Conservation (phyloP, 2,888 invertebrate genomes). For the Dendrolimus pini region DNA sequence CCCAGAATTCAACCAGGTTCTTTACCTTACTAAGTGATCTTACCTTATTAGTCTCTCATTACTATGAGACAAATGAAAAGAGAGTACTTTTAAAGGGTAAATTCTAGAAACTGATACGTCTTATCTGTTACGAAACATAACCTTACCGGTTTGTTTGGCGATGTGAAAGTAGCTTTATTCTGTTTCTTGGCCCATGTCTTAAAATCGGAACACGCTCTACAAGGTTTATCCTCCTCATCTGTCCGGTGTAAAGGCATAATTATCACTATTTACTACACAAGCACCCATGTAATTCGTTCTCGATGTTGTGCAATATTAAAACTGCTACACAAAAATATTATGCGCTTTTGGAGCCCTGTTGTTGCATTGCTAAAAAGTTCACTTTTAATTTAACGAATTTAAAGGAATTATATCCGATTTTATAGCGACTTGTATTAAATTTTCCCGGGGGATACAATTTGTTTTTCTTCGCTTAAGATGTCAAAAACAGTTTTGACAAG, state of each 20-base stretch:
- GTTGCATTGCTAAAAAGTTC: not conserved
- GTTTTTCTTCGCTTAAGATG: no score
- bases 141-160: slow-evolving; percentile 42
- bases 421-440: no score
- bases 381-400: no score
- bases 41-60: no score
- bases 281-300: slow-evolving; percentile 23
- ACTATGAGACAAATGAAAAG: no score
- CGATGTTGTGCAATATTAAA: slow-evolving; percentile 34
- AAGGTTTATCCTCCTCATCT: slow-evolving; percentile 74
- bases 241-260: slow-evolving; percentile 48
- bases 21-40: no score
- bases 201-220: slow-evolving; percentile 84
- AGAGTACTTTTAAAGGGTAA: slow-evolving; percentile 1
- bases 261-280: slow-evolving; percentile 15
- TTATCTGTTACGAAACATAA: slow-evolving; percentile 24
- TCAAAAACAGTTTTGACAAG: no score
- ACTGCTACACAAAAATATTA: not conserved
- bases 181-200: slow-evolving; percentile 83
- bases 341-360: not conserved
- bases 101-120: slow-evolving; percentile 15
- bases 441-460: no score
- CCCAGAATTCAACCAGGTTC: no score
- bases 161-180: slow-evolving; percentile 38
- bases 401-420: no score